phyloP scores from a whole-genome alignment of 2,888 invertebrate genomes.

The Ectobius pallidus region DNA sequence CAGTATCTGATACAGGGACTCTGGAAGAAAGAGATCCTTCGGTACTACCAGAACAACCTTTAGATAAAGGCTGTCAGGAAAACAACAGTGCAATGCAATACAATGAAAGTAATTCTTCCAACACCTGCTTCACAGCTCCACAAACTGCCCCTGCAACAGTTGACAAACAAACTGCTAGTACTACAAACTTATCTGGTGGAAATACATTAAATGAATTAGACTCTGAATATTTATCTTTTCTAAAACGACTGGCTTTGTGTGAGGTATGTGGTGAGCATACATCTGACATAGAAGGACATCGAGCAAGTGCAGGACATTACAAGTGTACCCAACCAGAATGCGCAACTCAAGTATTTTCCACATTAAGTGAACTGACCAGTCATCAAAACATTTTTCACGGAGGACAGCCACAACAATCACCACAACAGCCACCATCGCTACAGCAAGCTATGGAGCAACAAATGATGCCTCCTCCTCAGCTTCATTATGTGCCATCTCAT shows the following conservation, averaged over 20 bases:
- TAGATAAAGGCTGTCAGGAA: too few relatives aligned
- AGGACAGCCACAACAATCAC: too few relatives aligned
- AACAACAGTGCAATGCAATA: background rate
- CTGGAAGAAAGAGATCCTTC: constrained; percentile 52
- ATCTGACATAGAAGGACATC: constrained; percentile 49
- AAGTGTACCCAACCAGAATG: constrained; percentile 56
- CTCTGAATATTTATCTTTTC: too few relatives aligned
- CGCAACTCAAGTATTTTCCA: too few relatives aligned
- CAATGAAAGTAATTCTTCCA: constrained; percentile 1
- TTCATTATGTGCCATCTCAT: too few relatives aligned
- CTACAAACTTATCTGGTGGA: too few relatives aligned
- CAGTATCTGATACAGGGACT: background rate
- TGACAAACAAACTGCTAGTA: background rate
- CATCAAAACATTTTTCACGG: too few relatives aligned
- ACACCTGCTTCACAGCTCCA: constrained; percentile 32
- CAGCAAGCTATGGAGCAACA: too few relatives aligned
- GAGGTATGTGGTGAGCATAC: constrained; percentile 62
- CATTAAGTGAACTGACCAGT: too few relatives aligned
- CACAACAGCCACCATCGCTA: too few relatives aligned
- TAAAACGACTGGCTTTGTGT: constrained; percentile 65
- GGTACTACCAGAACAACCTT: constrained; percentile 52
- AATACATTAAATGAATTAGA: too few relatives aligned
- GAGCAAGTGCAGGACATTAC: constrained; percentile 59
- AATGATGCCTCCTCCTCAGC: too few relatives aligned
- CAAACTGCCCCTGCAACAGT: background rate